Conservation (phyloP, 2,888 invertebrate species). For the Mactromeris polynyma region DNA sequence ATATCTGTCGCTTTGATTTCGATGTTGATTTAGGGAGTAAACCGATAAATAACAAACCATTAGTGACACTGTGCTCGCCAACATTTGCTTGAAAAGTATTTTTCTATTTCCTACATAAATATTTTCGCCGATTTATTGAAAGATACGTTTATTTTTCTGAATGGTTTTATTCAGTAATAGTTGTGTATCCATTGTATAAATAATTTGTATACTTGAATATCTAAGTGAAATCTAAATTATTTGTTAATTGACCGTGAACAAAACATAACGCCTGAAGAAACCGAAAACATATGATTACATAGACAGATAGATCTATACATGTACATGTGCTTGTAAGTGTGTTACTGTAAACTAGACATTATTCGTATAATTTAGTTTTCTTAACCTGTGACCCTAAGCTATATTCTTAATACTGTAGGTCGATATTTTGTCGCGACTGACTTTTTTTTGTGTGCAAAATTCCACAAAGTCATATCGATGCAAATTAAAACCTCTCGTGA, state of each 20-base stretch:
- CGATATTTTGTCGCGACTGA: too few species aligned
- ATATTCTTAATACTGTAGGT: too few species aligned
- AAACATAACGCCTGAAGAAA: not conserved
- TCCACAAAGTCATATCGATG: too few species aligned
- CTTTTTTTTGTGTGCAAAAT: too few species aligned
- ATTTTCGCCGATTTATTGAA: slow-evolving; percentile 5
- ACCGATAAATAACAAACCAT: not conserved
- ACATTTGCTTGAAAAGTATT: not conserved
- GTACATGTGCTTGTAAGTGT: not conserved
- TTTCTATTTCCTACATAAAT: not conserved
- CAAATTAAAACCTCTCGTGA: too few species aligned
- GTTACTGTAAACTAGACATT: too few species aligned
- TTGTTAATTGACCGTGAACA: slow-evolving; percentile 15
- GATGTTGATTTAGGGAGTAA: slow-evolving; percentile 1
- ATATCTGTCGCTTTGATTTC: not conserved
- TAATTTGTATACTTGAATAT: slow-evolving; percentile 11
- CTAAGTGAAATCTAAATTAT: slow-evolving; percentile 11
- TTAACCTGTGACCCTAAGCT: too few species aligned
- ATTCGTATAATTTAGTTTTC: too few species aligned
- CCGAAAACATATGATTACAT: not conserved
- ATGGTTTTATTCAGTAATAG: slow-evolving; percentile 1
- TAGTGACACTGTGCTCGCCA: not conserved
- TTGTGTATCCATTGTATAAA: slow-evolving; percentile 20
- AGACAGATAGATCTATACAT: not conserved
- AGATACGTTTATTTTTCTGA: not conserved